A percentile compares a stretch with the other conserved stretches of the same genome.
Evolutionary conservation across 2,113 vertebrate species (phyloP).

Genomic region (Rhea pennata): DNA sequence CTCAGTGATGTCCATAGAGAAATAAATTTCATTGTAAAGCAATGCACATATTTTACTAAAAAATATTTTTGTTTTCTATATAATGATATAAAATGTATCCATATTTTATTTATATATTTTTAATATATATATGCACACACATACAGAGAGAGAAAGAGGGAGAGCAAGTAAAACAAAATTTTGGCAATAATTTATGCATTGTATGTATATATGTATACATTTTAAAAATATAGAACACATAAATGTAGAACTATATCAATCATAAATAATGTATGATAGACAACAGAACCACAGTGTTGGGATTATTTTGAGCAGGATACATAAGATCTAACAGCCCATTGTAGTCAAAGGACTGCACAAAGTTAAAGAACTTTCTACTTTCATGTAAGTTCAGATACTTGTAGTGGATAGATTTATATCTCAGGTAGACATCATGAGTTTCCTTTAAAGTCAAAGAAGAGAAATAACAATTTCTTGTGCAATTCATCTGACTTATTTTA

Average conservation of each 20-base stretch:
- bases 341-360: not conserved
- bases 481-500: not conserved
- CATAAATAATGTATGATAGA: not conserved
- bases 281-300: no score
- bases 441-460: not conserved
- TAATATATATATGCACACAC: no score
- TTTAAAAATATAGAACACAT: rapidly evolving
- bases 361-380: not conserved
- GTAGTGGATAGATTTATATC: not conserved
- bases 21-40: not conserved
- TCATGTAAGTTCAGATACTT: not conserved
- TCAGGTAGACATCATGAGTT: not conserved
- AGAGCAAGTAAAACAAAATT: not conserved
- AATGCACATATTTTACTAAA: no score
- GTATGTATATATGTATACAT: no score
- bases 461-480: not conserved
- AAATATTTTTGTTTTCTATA: not conserved
- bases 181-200: not conserved
- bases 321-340: not conserved
- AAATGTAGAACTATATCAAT: not conserved
- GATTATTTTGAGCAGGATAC: not conserved
- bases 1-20: not conserved
- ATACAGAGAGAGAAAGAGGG: no score
- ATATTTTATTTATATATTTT: no score
- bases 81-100: not conserved